phyloP scores from a whole-genome alignment of 2,113 vertebrate species.

The Percopsis transmontana region DNA sequence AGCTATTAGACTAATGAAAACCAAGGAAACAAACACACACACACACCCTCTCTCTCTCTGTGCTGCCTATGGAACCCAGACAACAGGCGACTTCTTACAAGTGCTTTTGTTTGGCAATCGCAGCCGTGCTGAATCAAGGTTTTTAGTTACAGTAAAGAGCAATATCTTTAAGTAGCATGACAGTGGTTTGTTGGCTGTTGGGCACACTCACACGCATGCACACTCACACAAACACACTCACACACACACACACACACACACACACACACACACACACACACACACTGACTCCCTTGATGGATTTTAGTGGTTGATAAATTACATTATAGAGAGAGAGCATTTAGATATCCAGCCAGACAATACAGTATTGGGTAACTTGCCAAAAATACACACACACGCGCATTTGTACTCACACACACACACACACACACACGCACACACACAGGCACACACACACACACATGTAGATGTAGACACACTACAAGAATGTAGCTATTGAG shows the following conservation, averaged over 20 bases:
- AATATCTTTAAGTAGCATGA: conserved; percentile 65
- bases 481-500: not conserved
- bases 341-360: conserved; percentile 18
- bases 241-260: not conserved
- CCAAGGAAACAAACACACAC: conserved; percentile 5
- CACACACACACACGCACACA: conserved; percentile 5
- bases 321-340: conserved; percentile 50
- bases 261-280: not conserved
- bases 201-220: not conserved
- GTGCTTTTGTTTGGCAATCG: conserved; percentile 36
- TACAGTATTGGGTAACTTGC: conserved; percentile 10
- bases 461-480: conserved; percentile 12
- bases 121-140: conserved; percentile 32
- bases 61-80: not conserved
- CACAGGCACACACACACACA: conserved; percentile 10
- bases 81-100: not conserved
- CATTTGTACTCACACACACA: not conserved
- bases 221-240: not conserved
- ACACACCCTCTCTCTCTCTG: conserved; percentile 16
- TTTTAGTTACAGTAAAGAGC: conserved; percentile 28
- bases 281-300: conserved; percentile 31
- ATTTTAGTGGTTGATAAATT: conserved; percentile 69
- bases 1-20: conserved; percentile 68
- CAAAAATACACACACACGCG: conserved; percentile 12
- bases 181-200: conserved; percentile 34